Conservation (phyloP, 2,797 vertebrate species). For the Nothura maculosa region DNA sequence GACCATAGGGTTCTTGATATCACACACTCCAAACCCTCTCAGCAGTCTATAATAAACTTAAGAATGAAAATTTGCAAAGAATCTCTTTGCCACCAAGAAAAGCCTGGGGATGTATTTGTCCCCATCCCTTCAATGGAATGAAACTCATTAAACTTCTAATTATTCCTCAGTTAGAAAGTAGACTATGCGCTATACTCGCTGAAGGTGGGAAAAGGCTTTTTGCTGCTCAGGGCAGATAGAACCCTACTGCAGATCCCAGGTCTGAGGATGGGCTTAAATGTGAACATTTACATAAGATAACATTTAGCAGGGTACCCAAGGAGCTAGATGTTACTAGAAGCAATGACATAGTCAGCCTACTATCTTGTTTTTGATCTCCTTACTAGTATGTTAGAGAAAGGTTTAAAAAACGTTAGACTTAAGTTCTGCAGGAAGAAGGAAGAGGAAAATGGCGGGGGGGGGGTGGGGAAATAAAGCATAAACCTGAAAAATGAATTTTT, state of each 20-base stretch:
- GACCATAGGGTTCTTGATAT: not conserved
- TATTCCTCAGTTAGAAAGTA: not conserved
- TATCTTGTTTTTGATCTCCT: not conserved
- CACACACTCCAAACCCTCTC: not conserved
- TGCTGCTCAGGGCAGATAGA: not conserved
- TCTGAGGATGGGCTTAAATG: not conserved
- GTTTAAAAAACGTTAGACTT: not conserved
- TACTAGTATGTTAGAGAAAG: not conserved
- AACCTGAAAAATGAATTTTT: not conserved
- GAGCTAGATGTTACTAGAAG: not conserved
- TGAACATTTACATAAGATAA: fast-evolving
- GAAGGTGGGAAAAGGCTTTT: not conserved
- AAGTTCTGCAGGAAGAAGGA: not conserved
- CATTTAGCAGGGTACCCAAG: not conserved
- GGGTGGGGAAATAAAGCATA: not conserved
- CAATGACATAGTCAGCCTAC: not conserved
- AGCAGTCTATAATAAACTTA: not conserved
- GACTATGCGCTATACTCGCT: not conserved
- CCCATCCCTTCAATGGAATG: not conserved
- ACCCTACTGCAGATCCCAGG: not conserved
- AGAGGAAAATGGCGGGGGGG: not conserved
- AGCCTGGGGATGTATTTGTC: fast-evolving
- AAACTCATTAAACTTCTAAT: not conserved
- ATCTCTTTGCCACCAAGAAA: not conserved
- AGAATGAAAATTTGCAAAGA: not conserved